Evolutionary conservation across 2,888 invertebrate genomes (phyloP).

Genomic region (Pachydiplax longipennis): DNA sequence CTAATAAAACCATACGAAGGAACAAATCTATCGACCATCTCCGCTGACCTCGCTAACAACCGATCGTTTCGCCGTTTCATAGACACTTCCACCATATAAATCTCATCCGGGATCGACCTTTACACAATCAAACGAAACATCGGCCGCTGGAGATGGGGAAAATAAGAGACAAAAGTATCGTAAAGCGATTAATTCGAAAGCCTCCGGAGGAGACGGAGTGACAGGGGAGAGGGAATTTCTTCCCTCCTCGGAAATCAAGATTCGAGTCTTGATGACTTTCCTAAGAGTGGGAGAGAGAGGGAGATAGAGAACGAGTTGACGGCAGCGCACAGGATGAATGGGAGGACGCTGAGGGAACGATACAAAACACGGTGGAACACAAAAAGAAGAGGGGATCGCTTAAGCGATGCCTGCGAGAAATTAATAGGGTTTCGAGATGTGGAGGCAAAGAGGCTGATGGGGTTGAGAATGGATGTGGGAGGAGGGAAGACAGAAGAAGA

Average conservation of each 20-base stretch:
- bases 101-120: not conserved
- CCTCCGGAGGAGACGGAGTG: not conserved
- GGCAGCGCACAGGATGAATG: not conserved
- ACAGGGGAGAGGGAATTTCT: not conserved
- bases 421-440: conserved; percentile 29
- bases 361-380: not conserved
- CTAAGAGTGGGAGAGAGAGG: not conserved
- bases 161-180: not conserved
- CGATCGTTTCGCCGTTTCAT: not conserved
- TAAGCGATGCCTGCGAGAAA: conserved; percentile 30
- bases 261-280: not conserved
- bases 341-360: not conserved
- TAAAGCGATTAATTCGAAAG: not conserved
- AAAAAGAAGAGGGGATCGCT: not conserved
- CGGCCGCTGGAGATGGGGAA: not conserved
- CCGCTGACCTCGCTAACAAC: too few relatives aligned
- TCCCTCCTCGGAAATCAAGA: not conserved
- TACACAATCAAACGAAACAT: not conserved
- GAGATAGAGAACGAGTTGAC: not conserved
- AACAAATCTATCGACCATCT: too few relatives aligned
- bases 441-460: not conserved
- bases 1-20: too few relatives aligned
- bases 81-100: not conserved
- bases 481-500: not conserved
- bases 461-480: not conserved